A percentile compares a stretch with the other conserved stretches of the same genome.
Evolutionary conservation across 2,113 vertebrate genomes (phyloP).

Genomic region (Microcebus griseorufus): DNA sequence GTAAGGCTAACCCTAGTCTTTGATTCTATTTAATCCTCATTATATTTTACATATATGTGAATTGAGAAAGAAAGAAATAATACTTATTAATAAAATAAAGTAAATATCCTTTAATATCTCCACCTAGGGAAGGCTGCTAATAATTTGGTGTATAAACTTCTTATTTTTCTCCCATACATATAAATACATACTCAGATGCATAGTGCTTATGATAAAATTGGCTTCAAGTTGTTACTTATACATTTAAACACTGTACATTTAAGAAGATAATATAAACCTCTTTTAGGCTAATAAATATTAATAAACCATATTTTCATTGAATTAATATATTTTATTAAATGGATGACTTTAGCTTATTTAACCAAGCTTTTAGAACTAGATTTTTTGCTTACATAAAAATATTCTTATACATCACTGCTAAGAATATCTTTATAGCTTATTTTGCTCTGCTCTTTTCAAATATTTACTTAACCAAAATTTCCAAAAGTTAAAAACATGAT

Average conservation of each 20-base stretch:
- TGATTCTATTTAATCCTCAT: background rate
- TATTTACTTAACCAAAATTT: background rate
- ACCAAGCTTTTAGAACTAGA: background rate
- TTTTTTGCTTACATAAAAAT: background rate
- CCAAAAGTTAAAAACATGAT: background rate
- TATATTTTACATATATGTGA: background rate
- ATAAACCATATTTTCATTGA: background rate
- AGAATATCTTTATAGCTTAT: background rate
- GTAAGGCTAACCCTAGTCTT: background rate
- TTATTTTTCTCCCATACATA: background rate
- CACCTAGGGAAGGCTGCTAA: background rate
- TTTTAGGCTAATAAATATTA: background rate
- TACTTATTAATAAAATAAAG: background rate
- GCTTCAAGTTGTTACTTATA: background rate
- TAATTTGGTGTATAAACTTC: background rate
- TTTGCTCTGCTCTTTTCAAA: background rate
- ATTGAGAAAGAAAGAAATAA: background rate
- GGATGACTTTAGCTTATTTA: background rate
- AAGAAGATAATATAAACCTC: background rate
- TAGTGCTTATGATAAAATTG: background rate
- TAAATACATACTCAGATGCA: background rate
- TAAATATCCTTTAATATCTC: background rate
- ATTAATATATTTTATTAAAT: background rate
- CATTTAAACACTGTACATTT: background rate
- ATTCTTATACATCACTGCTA: background rate